Percentiles rank a stretch among this genome's conserved stretches.
These are phyloP conservation scores for Theretra japonica DNA, from an alignment of 2,888 invertebrate species.

Conservation along the genomic window DNA sequence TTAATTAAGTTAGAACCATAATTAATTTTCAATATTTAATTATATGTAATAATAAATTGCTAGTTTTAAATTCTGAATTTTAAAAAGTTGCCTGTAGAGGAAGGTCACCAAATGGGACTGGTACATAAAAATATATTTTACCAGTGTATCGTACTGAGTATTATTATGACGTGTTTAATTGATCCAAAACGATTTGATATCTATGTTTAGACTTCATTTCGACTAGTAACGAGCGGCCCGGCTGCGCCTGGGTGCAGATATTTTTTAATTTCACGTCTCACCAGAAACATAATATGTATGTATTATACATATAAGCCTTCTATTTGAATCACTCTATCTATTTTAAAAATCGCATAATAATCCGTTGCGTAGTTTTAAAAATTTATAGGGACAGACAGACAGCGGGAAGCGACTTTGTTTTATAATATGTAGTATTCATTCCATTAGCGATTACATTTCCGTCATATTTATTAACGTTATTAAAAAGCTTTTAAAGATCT, in stretches of 20 bases:
- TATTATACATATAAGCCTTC: too few relatives aligned
- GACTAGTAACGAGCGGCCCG: too few relatives aligned
- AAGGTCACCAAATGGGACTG: neutral
- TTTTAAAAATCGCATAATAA: too few relatives aligned
- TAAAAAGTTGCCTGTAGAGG: neutral
- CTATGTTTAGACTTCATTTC: neutral
- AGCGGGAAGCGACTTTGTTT: too few relatives aligned
- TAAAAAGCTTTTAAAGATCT: neutral
- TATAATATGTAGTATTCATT: neutral
- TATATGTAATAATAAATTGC: neutral
- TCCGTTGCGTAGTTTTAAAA: too few relatives aligned
- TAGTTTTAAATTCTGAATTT: neutral
- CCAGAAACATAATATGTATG: too few relatives aligned
- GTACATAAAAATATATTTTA: neutral
- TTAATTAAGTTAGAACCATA: neutral
- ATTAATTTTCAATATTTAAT: neutral
- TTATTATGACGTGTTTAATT: neutral
- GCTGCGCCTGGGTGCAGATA: too few relatives aligned
- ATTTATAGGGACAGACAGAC: too few relatives aligned
- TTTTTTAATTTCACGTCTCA: too few relatives aligned
- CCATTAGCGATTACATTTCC: neutral
- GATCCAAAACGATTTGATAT: neutral
- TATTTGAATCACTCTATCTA: too few relatives aligned
- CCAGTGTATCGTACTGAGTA: neutral
- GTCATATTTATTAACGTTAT: neutral